phyloP scores from a whole-genome alignment of 2,797 vertebrate genomes.

The Muscicapa striata region DNA sequence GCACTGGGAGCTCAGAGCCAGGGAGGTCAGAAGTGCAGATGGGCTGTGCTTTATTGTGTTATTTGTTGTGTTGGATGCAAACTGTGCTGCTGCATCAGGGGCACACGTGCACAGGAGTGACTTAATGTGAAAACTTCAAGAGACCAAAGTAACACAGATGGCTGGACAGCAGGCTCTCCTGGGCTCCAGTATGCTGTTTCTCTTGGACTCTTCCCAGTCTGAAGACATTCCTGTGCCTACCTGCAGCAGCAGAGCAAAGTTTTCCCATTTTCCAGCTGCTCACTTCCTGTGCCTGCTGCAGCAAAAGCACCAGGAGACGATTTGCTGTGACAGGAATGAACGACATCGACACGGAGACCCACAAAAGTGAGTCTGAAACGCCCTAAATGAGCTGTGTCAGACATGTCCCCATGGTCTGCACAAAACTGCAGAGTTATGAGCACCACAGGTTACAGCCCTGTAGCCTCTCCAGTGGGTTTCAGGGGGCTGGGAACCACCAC shows the following conservation, averaged over 20 bases:
- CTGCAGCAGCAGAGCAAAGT: not conserved
- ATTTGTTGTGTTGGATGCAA: not conserved
- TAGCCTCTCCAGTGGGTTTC: not conserved
- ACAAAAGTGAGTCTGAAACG: not conserved
- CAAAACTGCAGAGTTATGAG: not conserved
- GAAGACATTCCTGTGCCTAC: not conserved
- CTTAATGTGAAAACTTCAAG: not conserved
- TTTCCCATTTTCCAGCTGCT: not conserved
- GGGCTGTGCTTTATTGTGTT: too few relatives aligned
- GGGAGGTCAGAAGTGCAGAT: not conserved
- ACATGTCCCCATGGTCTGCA: not conserved
- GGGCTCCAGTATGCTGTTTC: not conserved
- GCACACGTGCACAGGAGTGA: fast-evolving
- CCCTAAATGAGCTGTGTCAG: not conserved
- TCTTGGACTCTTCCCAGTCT: not conserved
- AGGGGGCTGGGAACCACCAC: not conserved
- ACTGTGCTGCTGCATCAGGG: not conserved
- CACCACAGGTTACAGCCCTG: not conserved
- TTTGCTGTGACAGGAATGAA: not conserved
- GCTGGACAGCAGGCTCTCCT: not conserved
- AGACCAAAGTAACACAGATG: not conserved
- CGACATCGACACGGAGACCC: not conserved
- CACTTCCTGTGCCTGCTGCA: not conserved
- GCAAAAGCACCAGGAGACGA: not conserved
- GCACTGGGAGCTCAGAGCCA: not conserved